Conservation (phyloP, 2,797 vertebrate genomes). For the Vespertilio murinus region DNA sequence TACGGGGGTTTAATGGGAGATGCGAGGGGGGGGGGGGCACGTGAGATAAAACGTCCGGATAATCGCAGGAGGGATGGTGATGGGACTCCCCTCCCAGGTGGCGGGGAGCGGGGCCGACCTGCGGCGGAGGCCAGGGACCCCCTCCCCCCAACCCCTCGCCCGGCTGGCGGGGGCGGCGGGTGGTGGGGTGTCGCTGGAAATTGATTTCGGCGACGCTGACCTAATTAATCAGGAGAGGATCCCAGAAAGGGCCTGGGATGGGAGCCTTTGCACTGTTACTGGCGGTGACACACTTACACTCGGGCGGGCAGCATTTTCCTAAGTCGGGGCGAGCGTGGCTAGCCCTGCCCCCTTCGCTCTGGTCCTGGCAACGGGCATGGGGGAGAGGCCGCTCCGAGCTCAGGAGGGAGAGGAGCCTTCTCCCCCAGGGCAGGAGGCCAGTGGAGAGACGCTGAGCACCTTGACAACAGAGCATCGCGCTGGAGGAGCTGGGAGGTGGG, state of each 20-base stretch:
- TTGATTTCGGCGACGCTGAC: conserved; percentile 84
- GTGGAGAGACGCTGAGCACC: background rate
- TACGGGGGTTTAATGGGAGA: conserved; percentile 86
- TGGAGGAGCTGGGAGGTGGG: background rate
- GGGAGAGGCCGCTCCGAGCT: background rate
- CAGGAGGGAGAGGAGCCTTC: background rate
- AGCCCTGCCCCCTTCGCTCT: background rate
- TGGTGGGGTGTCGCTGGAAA: conserved; percentile 59
- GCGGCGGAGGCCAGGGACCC: background rate
- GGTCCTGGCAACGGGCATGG: background rate
- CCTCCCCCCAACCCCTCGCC: background rate
- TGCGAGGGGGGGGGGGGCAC: conserved; percentile 67
- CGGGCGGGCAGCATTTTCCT: background rate
- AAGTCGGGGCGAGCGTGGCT: background rate
- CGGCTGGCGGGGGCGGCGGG: conserved; percentile 54
- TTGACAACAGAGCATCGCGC: background rate
- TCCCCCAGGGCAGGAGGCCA: background rate
- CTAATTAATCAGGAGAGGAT: conserved; percentile 83
- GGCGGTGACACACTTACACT: conserved; percentile 79
- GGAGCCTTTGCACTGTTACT: conserved; percentile 73
- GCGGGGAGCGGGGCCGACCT: conserved; percentile 62
- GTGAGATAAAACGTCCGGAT: conserved; percentile 75
- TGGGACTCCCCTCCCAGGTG: conserved; percentile 75
- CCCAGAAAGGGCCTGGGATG: conserved; percentile 64
- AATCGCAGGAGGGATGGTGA: conserved; percentile 77